phyloP scores from a whole-genome alignment of 2,113 vertebrate species.

The Prunella himalayana region DNA sequence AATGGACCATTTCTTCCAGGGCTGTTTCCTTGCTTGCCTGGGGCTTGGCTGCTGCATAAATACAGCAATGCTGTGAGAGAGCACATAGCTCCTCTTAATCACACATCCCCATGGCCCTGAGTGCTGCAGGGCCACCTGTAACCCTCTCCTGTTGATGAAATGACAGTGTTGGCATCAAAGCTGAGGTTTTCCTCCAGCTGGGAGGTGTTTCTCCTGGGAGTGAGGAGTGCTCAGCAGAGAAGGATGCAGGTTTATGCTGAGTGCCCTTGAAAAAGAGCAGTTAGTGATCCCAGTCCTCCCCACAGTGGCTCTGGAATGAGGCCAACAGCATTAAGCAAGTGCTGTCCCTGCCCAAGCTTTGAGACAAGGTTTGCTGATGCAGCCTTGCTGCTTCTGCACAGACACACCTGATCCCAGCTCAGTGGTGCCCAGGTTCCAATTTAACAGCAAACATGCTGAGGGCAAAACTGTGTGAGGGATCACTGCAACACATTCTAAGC shows the following conservation, averaged over 20 bases:
- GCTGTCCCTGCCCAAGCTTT: neutral
- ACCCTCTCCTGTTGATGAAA: neutral
- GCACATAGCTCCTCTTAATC: neutral
- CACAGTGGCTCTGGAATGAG: neutral
- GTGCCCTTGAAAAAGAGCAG: neutral
- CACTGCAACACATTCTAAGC: neutral
- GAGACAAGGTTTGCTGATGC: neutral
- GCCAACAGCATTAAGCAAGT: neutral
- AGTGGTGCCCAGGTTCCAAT: neutral
- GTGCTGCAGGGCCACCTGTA: neutral
- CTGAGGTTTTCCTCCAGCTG: neutral
- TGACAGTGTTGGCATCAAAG: neutral
- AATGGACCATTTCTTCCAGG: neutral
- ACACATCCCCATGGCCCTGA: neutral
- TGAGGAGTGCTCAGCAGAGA: neutral
- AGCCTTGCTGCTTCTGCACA: neutral
- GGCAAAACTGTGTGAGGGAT: neutral
- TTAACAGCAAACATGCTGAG: neutral
- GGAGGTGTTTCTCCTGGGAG: neutral
- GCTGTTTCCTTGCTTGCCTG: neutral
- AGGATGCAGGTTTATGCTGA: neutral
- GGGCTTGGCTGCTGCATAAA: neutral
- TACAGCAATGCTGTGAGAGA: neutral
- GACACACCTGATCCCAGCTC: accelerated
- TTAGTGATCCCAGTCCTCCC: neutral